Evolutionary conservation across 2,797 vertebrate genomes (phyloP), one percentile per base, ranked within the genome.

Genomic region (Girardinus metallicus): DNA sequence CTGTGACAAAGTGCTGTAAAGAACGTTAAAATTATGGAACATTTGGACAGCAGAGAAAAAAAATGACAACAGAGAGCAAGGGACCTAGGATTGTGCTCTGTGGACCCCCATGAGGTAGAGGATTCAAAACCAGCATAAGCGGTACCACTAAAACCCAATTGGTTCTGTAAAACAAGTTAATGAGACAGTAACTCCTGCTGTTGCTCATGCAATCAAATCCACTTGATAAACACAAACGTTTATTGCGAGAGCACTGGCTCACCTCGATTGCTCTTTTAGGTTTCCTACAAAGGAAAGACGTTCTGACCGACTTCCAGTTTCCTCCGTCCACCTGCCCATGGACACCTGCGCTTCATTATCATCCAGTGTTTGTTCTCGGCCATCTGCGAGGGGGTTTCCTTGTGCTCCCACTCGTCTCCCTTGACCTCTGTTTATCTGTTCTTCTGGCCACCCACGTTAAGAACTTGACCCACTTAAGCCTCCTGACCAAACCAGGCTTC

Each of bases 381-480:
- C 57, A 75, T 73, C 75, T 78, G 70, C 34, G 62, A 87, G 49
- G 64, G 62, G 18, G 9, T 66, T 66, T 68, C 1, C 64, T 68
- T 68, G 64, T 39, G 62, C 39, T 68, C 9, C 62, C 64, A 10
- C 36, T 68, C 36, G 36, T 68, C 36, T 68, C 64, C 36, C 64
- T 39, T 23, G 7, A 68, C 64, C 31, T 86, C 29, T 89, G 89
- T 91, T 86, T 83, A 83, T 83, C 82, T 71, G 5, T 71, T 73
- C 76, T 64, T 88, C 79, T 73, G 47, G 74, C 87, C 89, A 82
- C 89, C 87, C 83, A 86, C 80, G 78, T 44, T 86, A 73, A 81
- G 36, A 82, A 71, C 74, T 53, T 85, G 80, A 81, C 83, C 88
- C 87, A 82, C 84, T 85, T 86, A 83, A 75, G 62, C 80, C 76